Base-by-base conservation (phyloP, 1,140 invertebrate genomes). In the Hydropsyche tenuis region DNA sequence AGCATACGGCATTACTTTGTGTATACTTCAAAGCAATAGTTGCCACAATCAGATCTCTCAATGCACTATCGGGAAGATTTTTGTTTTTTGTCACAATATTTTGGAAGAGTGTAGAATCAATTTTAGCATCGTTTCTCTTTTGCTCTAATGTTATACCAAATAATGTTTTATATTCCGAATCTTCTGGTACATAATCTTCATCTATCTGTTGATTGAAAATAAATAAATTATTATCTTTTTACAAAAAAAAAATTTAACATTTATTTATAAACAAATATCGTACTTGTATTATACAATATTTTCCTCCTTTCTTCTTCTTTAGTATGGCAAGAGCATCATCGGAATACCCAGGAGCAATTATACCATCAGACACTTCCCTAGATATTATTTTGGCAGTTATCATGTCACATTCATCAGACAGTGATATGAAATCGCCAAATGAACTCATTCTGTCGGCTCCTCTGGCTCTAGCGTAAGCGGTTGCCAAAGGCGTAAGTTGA, bases 401-500 rank as follows among this genome's bases (percentile, higher is more conserved):
- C 25, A 87, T 89, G 85, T 99, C 98, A 82, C 97, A 99, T 1
- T 85, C 80, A 80, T 98, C 96, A 0, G 96, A 99, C 0, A 99
- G 81, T 11, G 96, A 96, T 45, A 99, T 89, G 82, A 99, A 99
- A 85, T 99, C 98, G 0, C 98, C 97, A 85, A 99, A 99, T 11
- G 97, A 99, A 4, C 96, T 98, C 98, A 99, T 99, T 68, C 98
- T 89, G 83, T 99, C 98, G 16, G 97, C 97, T 42, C 97, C 96
- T 83, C 98, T 88, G 0, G 97, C 98, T 74, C 97, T 86, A 0
- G 96, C 97, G 86, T 99, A 99, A 0, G 98, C 98, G 11, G 88
- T 89, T 0, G 97, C 96, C n/a, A 99, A 78, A 0, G 96, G 96
- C 4, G 94, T 92, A 56, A 98, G 83, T 64, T 89, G 84, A 22